phyloP scores from a whole-genome alignment of 2,888 invertebrate species.

The Nomada ferruginata region DNA sequence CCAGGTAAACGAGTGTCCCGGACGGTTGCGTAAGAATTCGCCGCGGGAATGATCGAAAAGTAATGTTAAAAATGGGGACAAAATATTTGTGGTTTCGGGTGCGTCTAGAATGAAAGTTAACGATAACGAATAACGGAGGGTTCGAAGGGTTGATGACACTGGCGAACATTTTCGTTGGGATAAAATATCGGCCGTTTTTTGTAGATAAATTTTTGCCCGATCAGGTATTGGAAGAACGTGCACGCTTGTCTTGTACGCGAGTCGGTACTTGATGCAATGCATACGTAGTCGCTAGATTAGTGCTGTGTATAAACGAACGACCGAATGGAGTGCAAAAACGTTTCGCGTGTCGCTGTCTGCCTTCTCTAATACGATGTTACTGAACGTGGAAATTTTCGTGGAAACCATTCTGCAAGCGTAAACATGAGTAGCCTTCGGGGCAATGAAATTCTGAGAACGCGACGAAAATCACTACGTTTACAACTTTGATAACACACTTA shows the following conservation, averaged over 20 bases:
- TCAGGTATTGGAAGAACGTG: not conserved
- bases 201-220: too few species aligned
- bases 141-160: too few species aligned
- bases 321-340: not conserved
- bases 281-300: too few species aligned
- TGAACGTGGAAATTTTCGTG: not conserved
- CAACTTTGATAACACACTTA: too few species aligned
- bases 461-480: not conserved
- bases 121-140: too few species aligned
- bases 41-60: not conserved
- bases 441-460: not conserved
- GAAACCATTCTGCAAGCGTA: not conserved
- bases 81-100: too few species aligned
- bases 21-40: conserved; percentile 7
- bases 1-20: conserved; percentile 14
- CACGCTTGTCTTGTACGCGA: too few species aligned
- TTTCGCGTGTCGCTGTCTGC: not conserved
- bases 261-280: not conserved
- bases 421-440: not conserved
- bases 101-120: too few species aligned
- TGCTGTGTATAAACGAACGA: too few species aligned
- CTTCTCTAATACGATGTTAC: not conserved
- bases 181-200: not conserved
- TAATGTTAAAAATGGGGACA: not conserved
- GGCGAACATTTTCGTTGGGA: too few species aligned